phyloP scores from a whole-genome alignment of 2,113 vertebrate species.

The Xiphias gladius region DNA sequence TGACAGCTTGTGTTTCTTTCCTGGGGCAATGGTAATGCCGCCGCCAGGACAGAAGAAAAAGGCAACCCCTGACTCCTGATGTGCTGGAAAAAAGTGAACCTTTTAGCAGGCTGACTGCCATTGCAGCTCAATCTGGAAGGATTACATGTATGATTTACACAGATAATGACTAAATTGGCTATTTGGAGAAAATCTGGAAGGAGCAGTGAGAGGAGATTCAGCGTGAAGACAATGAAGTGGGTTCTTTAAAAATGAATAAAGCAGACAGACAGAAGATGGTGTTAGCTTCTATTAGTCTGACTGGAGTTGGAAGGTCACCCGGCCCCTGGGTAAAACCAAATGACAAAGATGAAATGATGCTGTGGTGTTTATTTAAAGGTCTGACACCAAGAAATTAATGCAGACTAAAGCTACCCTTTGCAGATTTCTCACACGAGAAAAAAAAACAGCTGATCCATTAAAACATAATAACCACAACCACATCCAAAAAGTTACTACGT shows the following conservation, averaged over 20 bases:
- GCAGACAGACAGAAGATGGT: conserved; percentile 5
- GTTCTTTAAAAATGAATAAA: not conserved
- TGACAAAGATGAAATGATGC: conserved; percentile 44
- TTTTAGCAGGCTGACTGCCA: conserved; percentile 20
- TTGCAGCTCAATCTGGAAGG: not conserved
- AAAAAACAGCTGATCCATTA: conserved; percentile 36
- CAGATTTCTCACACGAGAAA: conserved; percentile 17
- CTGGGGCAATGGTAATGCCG: conserved; percentile 11
- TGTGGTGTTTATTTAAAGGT: not conserved
- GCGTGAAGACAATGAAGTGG: not conserved
- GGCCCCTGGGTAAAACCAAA: conserved; percentile 3
- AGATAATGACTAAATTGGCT: conserved; percentile 23
- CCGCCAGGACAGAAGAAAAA: conserved; percentile 23
- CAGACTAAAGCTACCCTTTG: conserved; percentile 35
- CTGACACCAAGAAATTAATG: not conserved
- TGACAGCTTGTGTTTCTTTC: conserved; percentile 21
- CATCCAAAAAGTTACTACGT: conserved; percentile 30
- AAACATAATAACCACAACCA: conserved; percentile 28
- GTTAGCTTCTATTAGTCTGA: conserved; percentile 20
- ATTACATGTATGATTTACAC: not conserved
- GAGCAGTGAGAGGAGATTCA: conserved; percentile 1
- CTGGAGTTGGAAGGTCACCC: conserved; percentile 36
- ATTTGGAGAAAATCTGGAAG: not conserved
- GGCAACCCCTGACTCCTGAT: conserved; percentile 21
- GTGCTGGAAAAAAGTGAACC: not conserved